Evolutionary conservation across 2,797 vertebrate genomes (phyloP).

Genomic region (Oceanodroma leucorhoa): DNA sequence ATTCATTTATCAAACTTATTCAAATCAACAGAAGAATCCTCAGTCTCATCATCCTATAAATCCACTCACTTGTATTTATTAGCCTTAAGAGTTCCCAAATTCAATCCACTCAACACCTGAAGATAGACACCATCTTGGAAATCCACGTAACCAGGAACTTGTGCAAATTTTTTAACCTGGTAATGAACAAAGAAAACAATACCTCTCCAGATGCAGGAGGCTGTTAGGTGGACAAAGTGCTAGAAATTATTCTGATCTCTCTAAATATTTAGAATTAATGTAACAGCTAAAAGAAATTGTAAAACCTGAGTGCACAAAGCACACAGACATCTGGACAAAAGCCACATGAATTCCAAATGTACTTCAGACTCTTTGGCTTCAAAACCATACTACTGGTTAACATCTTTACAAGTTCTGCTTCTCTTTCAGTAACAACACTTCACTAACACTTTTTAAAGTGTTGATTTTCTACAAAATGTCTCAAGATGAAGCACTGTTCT

Average conservation of each 20-base stretch:
- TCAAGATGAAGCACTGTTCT: not conserved
- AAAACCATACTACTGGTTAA: not conserved
- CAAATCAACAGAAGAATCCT: constrained; percentile 2
- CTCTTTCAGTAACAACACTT: not conserved
- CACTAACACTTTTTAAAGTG: not conserved
- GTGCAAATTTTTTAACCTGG: not conserved
- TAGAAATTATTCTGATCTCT: not conserved
- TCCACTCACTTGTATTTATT: not conserved
- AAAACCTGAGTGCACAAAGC: not conserved
- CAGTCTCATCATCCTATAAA: not conserved
- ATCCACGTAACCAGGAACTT: not conserved
- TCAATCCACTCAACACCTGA: not conserved
- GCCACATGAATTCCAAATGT: not conserved
- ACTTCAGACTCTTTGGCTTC: not conserved
- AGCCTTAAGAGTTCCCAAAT: not conserved
- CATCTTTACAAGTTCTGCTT: not conserved
- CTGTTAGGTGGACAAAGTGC: not conserved
- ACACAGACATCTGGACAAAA: not conserved
- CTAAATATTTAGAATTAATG: not conserved
- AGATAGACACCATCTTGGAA: not conserved
- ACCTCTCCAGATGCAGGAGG: not conserved
- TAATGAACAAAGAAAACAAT: not conserved
- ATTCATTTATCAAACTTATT: not conserved
- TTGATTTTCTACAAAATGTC: not conserved
- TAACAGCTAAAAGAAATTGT: not conserved